Conservation (phyloP, 2,888 invertebrate species). For the Sinelater perroti region DNA sequence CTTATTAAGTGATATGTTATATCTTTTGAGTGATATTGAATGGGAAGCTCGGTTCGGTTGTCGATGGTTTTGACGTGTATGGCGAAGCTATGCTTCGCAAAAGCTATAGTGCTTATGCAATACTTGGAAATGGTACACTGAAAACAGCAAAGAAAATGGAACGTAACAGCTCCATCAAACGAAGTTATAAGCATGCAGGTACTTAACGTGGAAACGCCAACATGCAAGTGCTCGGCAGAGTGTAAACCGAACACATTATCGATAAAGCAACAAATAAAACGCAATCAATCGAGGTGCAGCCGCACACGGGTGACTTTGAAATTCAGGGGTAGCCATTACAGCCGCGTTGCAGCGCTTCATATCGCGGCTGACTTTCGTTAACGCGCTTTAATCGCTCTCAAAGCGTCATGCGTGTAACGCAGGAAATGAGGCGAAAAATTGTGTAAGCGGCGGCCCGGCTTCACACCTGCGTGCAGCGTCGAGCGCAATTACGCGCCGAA, state of each 20-base stretch:
- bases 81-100: no score
- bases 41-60: no score
- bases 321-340: no score
- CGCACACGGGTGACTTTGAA: constrained; percentile 1
- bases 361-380: constrained; percentile 6
- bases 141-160: background rate
- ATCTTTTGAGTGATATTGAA: no score
- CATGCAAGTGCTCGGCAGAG: constrained; percentile 10
- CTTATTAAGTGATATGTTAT: no score
- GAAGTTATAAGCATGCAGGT: constrained; percentile 9
- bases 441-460: background rate
- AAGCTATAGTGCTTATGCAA: no score
- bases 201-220: constrained; percentile 13
- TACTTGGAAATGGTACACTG: background rate
- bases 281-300: constrained; percentile 12
- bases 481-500: no score
- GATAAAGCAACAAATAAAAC: constrained; percentile 14
- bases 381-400: constrained; percentile 2
- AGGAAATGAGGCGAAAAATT: constrained; percentile 8
- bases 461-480: background rate
- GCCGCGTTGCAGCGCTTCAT: no score
- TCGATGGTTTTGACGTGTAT: no score
- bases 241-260: constrained; percentile 15
- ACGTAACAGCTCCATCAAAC: constrained; percentile 7
- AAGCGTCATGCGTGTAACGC: background rate